A percentile compares a stretch with the other conserved stretches of the same genome.
Evolutionary conservation across 2,797 vertebrate species (phyloP).

Genomic region (Amniataba percoides): DNA sequence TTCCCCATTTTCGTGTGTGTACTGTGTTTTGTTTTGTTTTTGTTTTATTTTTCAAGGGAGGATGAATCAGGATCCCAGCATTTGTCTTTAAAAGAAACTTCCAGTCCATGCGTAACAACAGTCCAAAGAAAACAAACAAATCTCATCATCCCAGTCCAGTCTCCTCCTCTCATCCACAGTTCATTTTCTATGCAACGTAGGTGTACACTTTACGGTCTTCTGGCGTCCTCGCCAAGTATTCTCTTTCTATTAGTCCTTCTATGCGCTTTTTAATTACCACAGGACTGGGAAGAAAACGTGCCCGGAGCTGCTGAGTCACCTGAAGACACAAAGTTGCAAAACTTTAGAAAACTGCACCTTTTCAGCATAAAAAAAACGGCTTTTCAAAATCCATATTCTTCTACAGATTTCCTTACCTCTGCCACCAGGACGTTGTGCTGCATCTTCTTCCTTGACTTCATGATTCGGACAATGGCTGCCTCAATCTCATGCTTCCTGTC

Average conservation of each 20-base stretch:
- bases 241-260: constrained; percentile 99
- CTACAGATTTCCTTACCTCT: constrained; percentile 86
- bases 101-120: constrained; percentile 96
- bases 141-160: constrained; percentile 34
- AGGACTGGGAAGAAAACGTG: constrained; percentile 97
- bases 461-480: constrained; percentile 98
- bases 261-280: constrained; percentile 99
- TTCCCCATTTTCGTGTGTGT: constrained; percentile 70
- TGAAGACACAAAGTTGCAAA: constrained; percentile 72
- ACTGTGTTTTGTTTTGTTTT: constrained; percentile 71
- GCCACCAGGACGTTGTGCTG: constrained; percentile 99
- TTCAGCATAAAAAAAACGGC: background rate
- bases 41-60: constrained; percentile 82
- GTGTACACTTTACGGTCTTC: constrained; percentile 99
- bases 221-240: constrained; percentile 98
- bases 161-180: constrained; percentile 56
- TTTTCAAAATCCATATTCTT: background rate
- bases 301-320: constrained; percentile 97
- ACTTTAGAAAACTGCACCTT: background rate
- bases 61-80: constrained; percentile 78
- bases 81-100: constrained; percentile 93
- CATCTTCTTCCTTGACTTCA: constrained; percentile 99
- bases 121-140: constrained; percentile 84
- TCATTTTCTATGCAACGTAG: constrained; percentile 92
- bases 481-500: constrained; percentile 99